Percentiles rank a stretch among this genome's conserved stretches.
Evolutionary conservation across 1,140 invertebrate genomes (phyloP).

Genomic region (Drosophila mayri): DNA sequence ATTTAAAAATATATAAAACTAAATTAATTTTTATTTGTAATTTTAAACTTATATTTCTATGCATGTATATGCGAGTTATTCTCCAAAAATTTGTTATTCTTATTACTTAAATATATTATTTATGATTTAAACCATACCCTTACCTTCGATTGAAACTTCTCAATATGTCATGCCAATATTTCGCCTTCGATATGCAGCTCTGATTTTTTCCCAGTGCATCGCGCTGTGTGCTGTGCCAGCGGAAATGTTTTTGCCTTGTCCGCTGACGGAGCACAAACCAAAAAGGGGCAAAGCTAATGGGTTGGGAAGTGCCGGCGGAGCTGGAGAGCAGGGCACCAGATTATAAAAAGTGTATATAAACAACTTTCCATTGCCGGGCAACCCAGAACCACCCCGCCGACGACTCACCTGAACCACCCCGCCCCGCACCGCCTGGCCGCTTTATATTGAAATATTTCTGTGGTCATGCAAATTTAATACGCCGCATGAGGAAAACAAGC

Average conservation of each 20-base stretch:
- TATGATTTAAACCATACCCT: too few species aligned
- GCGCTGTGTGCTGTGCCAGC: constrained; percentile 52
- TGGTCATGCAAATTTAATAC: constrained; percentile 61
- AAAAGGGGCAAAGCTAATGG: constrained; percentile 47
- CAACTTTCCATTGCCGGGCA: constrained; percentile 40
- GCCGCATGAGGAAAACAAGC: constrained; percentile 48
- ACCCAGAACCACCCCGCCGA: background rate
- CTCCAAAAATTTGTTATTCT: too few species aligned
- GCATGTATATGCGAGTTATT: too few species aligned
- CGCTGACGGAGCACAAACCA: constrained; percentile 56
- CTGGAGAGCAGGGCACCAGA: constrained; percentile 11
- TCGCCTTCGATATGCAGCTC: too few species aligned
- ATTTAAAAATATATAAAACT: too few species aligned
- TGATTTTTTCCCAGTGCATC: constrained; percentile 1
- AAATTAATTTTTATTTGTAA: too few species aligned
- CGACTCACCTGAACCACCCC: background rate
- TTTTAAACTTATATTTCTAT: too few species aligned
- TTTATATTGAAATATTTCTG: constrained; percentile 66
- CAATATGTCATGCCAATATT: too few species aligned
- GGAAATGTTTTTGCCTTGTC: constrained; percentile 58
- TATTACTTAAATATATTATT: too few species aligned
- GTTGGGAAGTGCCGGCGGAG: constrained; percentile 11
- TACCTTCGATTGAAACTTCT: too few species aligned
- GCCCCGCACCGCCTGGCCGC: background rate
- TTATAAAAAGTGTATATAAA: constrained; percentile 48